Conservation (phyloP, 2,113 vertebrate genomes). For the Mesembrinibis cayennensis region DNA sequence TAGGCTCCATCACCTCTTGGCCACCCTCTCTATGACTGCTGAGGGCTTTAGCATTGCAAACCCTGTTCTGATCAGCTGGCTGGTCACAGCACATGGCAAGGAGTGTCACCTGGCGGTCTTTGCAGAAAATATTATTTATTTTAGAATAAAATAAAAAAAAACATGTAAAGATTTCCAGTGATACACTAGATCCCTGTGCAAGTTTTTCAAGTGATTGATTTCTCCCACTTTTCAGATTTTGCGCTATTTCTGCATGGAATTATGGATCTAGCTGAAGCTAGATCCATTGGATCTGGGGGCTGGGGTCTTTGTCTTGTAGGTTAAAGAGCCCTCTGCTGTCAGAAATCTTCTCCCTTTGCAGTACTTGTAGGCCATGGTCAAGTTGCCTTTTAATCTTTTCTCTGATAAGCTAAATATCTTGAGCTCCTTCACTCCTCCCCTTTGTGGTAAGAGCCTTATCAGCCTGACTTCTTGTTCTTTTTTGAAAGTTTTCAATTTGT, state of each 20-base stretch:
- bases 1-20: not conserved
- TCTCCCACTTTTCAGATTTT: not conserved
- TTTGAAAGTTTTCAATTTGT: not conserved
- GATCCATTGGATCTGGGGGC: not conserved
- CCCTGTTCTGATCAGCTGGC: not conserved
- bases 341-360: not conserved
- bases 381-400: not conserved
- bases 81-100: not conserved
- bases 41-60: not conserved
- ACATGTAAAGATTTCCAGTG: not conserved
- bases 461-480: not conserved
- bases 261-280: not conserved
- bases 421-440: not conserved
- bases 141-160: not conserved
- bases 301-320: not conserved
- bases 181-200: accelerated
- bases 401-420: not conserved
- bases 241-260: not conserved
- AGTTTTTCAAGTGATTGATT: not conserved
- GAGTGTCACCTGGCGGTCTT: not conserved
- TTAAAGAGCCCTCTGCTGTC: not conserved
- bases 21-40: not conserved
- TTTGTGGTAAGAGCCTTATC: not conserved
- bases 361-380: not conserved
- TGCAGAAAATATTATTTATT: not conserved